Conservation (phyloP, 2,113 vertebrate genomes). For the Leptobrachium leishanense region DNA sequence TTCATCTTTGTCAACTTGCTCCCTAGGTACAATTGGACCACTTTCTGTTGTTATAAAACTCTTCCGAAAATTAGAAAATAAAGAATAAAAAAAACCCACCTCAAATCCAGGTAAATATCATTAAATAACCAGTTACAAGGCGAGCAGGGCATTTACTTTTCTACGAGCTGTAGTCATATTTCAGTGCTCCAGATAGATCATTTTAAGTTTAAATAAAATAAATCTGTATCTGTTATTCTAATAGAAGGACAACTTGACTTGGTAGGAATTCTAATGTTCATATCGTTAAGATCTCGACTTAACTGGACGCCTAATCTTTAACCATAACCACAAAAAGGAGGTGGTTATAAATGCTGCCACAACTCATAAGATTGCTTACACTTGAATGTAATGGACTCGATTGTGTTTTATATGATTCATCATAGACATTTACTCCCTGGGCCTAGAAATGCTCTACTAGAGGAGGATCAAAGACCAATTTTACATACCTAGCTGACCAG, state of each 20-base stretch:
- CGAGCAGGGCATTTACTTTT: background rate
- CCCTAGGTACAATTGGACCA: too few relatives aligned
- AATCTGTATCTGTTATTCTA: too few relatives aligned
- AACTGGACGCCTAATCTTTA: background rate
- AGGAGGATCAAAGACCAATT: constrained; percentile 50
- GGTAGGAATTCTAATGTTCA: too few relatives aligned
- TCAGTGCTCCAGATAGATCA: background rate
- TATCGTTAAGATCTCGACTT: too few relatives aligned
- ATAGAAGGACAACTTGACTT: too few relatives aligned
- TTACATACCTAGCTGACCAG: constrained; percentile 55
- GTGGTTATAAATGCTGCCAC: background rate
- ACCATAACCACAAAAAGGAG: background rate
- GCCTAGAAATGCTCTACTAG: constrained; percentile 21
- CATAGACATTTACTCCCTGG: background rate
- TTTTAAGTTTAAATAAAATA: too few relatives aligned
- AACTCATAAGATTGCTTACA: background rate
- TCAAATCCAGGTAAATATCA: background rate
- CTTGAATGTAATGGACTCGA: background rate
- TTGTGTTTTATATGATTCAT: background rate
- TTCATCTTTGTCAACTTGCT: too few relatives aligned
- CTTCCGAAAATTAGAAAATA: background rate
- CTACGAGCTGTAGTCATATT: background rate
- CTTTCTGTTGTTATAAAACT: too few relatives aligned
- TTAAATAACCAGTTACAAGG: background rate
- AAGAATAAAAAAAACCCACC: background rate